phyloP scores from a whole-genome alignment of 2,888 invertebrate genomes.

The Willowsia nigromaculata region DNA sequence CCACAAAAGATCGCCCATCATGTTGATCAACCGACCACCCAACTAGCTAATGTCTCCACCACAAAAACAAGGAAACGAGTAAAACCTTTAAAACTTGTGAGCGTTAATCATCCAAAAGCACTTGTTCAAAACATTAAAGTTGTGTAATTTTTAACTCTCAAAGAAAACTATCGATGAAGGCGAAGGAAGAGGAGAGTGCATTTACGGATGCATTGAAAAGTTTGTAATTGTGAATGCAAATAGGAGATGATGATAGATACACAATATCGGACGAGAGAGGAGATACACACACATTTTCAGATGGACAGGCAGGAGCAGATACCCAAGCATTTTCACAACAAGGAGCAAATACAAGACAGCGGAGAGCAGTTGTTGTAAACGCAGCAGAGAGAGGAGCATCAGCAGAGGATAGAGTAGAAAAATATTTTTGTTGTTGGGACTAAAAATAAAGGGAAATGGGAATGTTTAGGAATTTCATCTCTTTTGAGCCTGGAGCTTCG shows the following conservation, averaged over 20 bases:
- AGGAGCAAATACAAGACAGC: background rate
- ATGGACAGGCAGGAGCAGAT: background rate
- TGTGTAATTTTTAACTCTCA: too few species aligned
- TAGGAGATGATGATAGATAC: background rate
- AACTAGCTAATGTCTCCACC: too few species aligned
- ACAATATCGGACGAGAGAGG: background rate
- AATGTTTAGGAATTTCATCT: constrained; percentile 18
- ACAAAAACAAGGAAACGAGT: too few species aligned
- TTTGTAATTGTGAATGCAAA: background rate
- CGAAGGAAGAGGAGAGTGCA: background rate
- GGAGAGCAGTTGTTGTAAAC: too few species aligned
- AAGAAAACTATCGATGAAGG: too few species aligned
- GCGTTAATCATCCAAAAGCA: too few species aligned
- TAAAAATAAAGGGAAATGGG: background rate
- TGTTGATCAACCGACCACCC: too few species aligned
- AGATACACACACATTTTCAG: background rate
- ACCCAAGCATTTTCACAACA: background rate
- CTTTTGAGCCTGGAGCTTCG: constrained; percentile 22
- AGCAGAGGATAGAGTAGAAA: background rate
- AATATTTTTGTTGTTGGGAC: constrained; percentile 54
- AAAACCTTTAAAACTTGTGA: too few species aligned
- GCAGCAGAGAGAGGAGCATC: background rate
- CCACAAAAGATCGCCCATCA: too few species aligned
- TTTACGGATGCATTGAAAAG: background rate
- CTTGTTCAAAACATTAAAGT: too few species aligned